Percentiles rank a stretch among this genome's conserved stretches.
phyloP scores from a whole-genome alignment of 1,140 invertebrate species.

The Bombus cullumanus region DNA sequence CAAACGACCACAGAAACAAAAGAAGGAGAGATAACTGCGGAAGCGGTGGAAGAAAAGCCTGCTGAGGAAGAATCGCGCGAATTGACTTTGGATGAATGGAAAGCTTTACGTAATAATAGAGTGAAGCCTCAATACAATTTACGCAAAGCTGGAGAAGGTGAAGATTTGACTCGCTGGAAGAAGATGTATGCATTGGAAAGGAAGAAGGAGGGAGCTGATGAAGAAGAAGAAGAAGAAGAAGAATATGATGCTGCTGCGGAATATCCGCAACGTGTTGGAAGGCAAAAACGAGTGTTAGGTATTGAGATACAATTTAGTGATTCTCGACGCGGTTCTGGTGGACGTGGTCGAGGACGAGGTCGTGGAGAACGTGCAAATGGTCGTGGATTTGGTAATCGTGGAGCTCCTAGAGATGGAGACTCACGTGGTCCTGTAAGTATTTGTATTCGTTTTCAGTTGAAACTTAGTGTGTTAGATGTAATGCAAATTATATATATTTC shows the following conservation, averaged over 20 bases:
- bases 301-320: constrained; percentile 96
- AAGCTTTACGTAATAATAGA: constrained; percentile 89
- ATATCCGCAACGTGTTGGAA: constrained; percentile 93
- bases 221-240: constrained; percentile 87
- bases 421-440: constrained; percentile 72
- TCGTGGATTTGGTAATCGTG: constrained; percentile 78
- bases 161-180: constrained; percentile 95
- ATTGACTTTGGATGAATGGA: constrained; percentile 95
- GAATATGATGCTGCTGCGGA: constrained; percentile 90
- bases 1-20: constrained; percentile 73
- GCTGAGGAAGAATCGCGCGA: constrained; percentile 91
- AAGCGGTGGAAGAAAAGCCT: constrained; percentile 81
- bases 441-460: neutral
- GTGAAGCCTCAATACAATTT: constrained; percentile 94
- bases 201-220: constrained; percentile 89
- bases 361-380: constrained; percentile 81
- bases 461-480: neutral
- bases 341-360: constrained; percentile 84
- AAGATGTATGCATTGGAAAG: constrained; percentile 94
- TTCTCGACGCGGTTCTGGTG: constrained; percentile 87
- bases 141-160: constrained; percentile 95
- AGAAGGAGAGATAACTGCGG: constrained; percentile 78
- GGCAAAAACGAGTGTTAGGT: constrained; percentile 93
- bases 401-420: constrained; percentile 74
- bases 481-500: neutral